These are phyloP conservation scores for Cantharis rufa DNA, from an alignment of 2,888 invertebrate genomes.

Conservation along the genomic window DNA sequence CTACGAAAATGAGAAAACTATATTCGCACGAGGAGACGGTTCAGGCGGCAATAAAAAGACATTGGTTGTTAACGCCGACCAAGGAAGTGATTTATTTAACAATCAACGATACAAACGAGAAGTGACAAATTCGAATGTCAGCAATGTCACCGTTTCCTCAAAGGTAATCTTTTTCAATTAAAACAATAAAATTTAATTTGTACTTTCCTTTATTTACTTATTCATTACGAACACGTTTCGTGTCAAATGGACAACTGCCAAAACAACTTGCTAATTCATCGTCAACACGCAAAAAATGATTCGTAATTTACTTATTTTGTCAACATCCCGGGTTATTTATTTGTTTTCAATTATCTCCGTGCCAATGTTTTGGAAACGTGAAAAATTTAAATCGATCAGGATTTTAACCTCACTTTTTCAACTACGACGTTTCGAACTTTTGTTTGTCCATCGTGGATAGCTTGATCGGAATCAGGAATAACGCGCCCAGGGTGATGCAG, in stretches of 20 bases:
- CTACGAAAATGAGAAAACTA: constrained; percentile 35
- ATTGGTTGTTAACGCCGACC: constrained; percentile 4
- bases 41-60: not conserved
- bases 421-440: constrained; percentile 3
- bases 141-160: constrained; percentile 12
- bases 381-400: not conserved
- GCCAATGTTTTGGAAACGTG: not conserved
- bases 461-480: constrained; percentile 31
- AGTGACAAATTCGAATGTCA: constrained; percentile 12
- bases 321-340: not conserved
- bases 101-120: constrained; percentile 13
- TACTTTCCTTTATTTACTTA: not conserved
- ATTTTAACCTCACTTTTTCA: not conserved
- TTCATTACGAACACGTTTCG: not conserved
- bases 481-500: constrained; percentile 24
- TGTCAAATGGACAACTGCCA: constrained; percentile 7
- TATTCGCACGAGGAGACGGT: constrained; percentile 30
- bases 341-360: not conserved
- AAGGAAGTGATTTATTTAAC: constrained; percentile 10
- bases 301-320: not conserved
- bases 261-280: not conserved
- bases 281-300: not conserved
- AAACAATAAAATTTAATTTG: constrained; percentile 3
- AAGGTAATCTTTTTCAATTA: constrained; percentile 12
- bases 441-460: constrained; percentile 13